Evolutionary conservation across 2,797 vertebrate genomes (phyloP), one percentile per base, ranked within the genome.

Genomic region (Streptopelia turtur): DNA sequence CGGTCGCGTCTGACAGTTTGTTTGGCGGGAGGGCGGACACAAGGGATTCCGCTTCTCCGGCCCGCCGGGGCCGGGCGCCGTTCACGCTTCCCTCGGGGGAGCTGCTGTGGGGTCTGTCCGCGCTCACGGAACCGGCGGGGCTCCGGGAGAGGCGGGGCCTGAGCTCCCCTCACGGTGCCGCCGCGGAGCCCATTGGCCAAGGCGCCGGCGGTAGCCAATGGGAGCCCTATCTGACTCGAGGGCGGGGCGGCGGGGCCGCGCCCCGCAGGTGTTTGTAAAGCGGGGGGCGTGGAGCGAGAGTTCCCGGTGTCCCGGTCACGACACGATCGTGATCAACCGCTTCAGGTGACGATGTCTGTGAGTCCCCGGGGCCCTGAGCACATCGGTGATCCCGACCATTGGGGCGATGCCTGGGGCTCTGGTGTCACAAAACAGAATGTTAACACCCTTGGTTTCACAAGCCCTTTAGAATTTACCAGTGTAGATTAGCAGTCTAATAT

Each of bases 161-260:
- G 16, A 15, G 1, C 41, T 63, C 82, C 15, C 53, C 49, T 14
- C 52, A 53, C 30, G 30, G 47, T 10, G 47, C 35, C 21, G 64
- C 37, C 30, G 31, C 30, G 20, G 33, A 53, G 66, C 63, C 59
- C 70, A 79, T 95, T 95, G 91, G 91, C 75, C 17, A 11, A 11
- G 30, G 8, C 11, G 3, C 17, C 8, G 12, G 16, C 2, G 21
- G 3, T 27, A 55, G 85, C 93, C 94, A 95, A 90, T 89, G 68
- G 71, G n/a, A 74, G 64, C 41, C 39, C 68, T 85, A 82, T 5
- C 15, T 82, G 78, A 84, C 61, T n/a, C 21, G 57, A 27, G 57
- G 78, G 52, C 7, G 10, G n/a, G 52, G 3, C 25, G 55, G 30
- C 25, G 55, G 12, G 28, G 14, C 25, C 2, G 47, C 23, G 21